Evolutionary conservation across 2,113 vertebrate species (phyloP).

Genomic region (Siniperca chuatsi): DNA sequence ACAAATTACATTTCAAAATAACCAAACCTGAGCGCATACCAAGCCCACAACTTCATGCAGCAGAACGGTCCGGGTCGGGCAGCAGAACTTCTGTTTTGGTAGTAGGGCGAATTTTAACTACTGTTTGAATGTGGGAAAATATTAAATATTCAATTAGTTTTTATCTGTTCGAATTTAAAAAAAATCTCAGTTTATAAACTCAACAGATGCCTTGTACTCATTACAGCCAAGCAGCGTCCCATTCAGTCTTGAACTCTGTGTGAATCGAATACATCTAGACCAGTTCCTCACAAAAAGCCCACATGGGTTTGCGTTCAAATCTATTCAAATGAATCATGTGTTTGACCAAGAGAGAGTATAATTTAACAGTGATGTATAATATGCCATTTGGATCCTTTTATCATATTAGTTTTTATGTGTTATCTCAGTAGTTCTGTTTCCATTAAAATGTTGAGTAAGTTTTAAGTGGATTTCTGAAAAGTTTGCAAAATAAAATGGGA

Average conservation of each 20-base stretch:
- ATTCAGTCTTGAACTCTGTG: neutral
- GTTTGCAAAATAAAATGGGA: neutral
- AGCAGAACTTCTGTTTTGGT: too few species aligned
- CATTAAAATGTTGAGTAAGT: neutral
- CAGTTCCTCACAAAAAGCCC: neutral
- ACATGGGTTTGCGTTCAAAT: neutral
- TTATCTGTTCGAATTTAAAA: too few species aligned
- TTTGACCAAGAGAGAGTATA: neutral
- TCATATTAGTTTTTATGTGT: neutral
- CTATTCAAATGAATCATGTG: neutral
- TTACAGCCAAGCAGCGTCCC: too few species aligned
- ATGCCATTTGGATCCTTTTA: neutral
- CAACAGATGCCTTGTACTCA: too few species aligned
- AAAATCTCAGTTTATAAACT: too few species aligned
- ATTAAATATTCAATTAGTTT: too few species aligned
- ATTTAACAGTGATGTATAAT: neutral
- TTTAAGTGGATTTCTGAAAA: slow-evolving; percentile 15
- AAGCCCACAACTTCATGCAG: too few species aligned
- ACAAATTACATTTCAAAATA: too few species aligned
- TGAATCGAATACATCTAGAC: neutral
- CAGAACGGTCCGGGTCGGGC: too few species aligned
- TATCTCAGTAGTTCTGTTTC: neutral
- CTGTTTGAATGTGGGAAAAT: too few species aligned
- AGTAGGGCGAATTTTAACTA: too few species aligned
- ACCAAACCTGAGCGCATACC: too few species aligned